phyloP scores from a whole-genome alignment of 2,113 vertebrate species.

The Alethe castanea region DNA sequence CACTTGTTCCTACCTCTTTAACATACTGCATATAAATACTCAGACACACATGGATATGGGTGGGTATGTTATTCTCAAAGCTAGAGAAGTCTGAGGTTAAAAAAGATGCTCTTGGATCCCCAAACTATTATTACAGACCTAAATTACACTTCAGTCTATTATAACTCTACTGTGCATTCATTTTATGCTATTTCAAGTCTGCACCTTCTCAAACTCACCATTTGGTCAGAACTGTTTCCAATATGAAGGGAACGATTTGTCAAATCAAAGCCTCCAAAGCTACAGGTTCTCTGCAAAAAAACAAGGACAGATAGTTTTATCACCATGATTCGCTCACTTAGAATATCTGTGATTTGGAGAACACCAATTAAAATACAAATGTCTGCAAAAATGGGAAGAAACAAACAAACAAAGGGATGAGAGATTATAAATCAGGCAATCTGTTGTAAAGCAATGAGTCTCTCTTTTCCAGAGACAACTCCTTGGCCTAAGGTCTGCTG shows the following conservation, averaged over 20 bases:
- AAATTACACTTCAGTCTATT: constrained; percentile 7
- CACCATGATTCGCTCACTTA: not conserved
- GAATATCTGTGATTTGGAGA: not conserved
- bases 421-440: constrained; percentile 50
- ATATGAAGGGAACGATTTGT: constrained; percentile 92
- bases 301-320: not conserved
- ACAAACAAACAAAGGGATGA: constrained; percentile 52
- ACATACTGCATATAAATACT: not conserved
- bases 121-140: constrained; percentile 18
- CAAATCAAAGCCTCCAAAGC: constrained; percentile 97
- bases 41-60: not conserved
- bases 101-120: not conserved
- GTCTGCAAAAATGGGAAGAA: constrained; percentile 49
- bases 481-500: constrained; percentile 14
- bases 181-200: constrained; percentile 21
- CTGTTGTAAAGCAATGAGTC: constrained; percentile 22
- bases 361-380: constrained; percentile 45
- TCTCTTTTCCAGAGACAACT: constrained; percentile 14
- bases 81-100: constrained; percentile 22
- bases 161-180: not conserved
- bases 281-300: constrained; percentile 90
- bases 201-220: constrained; percentile 76
- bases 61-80: constrained; percentile 26
- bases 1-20: not conserved
- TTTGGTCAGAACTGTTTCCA: constrained; percentile 80